Base-by-base conservation (phyloP, 2,797 vertebrate species). In the Smutsia temminckii region DNA sequence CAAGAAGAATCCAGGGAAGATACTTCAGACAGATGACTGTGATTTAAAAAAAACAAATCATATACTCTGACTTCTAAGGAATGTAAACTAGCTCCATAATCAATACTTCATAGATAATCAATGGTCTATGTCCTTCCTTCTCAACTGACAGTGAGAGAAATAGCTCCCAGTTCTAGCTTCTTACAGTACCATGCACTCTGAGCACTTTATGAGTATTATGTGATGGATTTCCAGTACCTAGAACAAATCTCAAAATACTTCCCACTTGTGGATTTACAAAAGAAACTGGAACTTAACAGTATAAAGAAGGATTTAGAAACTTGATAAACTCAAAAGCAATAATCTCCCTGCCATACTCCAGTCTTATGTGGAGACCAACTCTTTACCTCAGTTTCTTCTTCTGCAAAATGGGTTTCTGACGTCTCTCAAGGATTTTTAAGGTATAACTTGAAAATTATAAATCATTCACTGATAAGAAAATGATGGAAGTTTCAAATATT, bases 1-100 rank as follows among this genome's bases (percentile, higher is more conserved):
- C 97, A 98, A 42, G 98, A 98, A 85, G 97, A 97, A 20, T 94
- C 96, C 68, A 96, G 89, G 69, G 97, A 98, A 80, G 98, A 98
- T 23, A 95, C 97, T 4, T 3, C 27, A 59, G 96, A 97, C 9
- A 89, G 96, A 57, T 98, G 96, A 98, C 78, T 16, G 23, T 27
- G 20, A 55, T 68, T 14, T 2, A 40, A 72, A 63, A 23, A 85
- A 55, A 37, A 63, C 6, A 25, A 11, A n/a, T 23, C 72, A 29
- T 21, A 6, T 0, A 5, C 29, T 34, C 20, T 27, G 59, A 79
- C 68, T 79, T 78, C 37, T 27, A 46, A 84, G 74, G 75, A 68
- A 3, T 8, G 0, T 12, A 20, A 34, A 46, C 20, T 17, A 61
- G 42, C 49, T 29, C 16, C 7, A 23, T 9, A 21, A 42, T 37